Percentiles rank a stretch among this genome's conserved stretches.
phyloP scores from a whole-genome alignment of 2,113 vertebrate genomes.

The Vicugna pacos region DNA sequence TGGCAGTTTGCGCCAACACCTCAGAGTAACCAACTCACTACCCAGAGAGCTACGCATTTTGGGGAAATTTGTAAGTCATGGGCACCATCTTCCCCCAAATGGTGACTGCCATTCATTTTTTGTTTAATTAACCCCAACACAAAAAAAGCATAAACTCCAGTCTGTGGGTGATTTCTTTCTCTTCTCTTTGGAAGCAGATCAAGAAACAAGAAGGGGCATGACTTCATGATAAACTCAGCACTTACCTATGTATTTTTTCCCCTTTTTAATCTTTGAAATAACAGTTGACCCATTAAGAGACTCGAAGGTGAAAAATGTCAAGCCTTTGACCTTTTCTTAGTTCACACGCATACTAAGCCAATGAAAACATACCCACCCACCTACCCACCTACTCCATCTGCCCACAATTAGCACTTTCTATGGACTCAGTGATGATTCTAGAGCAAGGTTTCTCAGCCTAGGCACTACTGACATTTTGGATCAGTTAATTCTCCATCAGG shows the following conservation, averaged over 20 bases:
- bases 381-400: background rate
- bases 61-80: background rate
- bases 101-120: background rate
- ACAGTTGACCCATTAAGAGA: conserved; percentile 68
- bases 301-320: conserved; percentile 66
- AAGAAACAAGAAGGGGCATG: conserved; percentile 73
- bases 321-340: conserved; percentile 73
- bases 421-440: background rate
- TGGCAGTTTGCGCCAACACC: conserved; percentile 39
- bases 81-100: background rate
- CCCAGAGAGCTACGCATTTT: background rate
- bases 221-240: conserved; percentile 66
- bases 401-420: background rate
- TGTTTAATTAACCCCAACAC: conserved; percentile 67
- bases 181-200: conserved; percentile 64
- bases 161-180: conserved; percentile 75
- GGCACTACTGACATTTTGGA: background rate
- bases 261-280: conserved; percentile 69
- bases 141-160: conserved; percentile 48
- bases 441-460: background rate
- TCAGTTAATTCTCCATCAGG: background rate
- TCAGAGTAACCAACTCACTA: background rate
- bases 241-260: background rate
- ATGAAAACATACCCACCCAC: background rate
- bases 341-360: conserved; percentile 41